These are phyloP conservation scores for Heteromormyrus szaboi DNA, from an alignment of 2,797 vertebrate species.

Conservation along the genomic window DNA sequence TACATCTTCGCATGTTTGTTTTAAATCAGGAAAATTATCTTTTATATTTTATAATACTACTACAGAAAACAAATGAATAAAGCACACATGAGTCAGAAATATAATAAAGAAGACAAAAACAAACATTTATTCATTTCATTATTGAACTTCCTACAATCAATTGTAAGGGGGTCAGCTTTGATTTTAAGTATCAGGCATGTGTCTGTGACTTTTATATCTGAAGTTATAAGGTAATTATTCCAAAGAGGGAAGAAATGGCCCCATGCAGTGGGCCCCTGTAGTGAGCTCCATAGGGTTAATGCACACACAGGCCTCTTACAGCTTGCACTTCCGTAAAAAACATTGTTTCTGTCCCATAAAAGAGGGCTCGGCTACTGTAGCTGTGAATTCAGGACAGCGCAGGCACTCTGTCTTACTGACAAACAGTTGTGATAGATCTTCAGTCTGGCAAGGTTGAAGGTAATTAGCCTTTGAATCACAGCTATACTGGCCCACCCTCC, in stretches of 20 bases:
- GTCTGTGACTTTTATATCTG: too few species aligned
- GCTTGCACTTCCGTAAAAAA: neutral
- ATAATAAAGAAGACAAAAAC: neutral
- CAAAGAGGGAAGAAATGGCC: too few species aligned
- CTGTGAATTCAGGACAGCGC: neutral
- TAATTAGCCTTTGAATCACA: slow-evolving; percentile 1
- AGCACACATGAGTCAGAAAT: neutral
- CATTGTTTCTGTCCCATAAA: neutral
- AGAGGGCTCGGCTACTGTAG: neutral
- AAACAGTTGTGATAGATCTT: neutral
- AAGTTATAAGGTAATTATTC: too few species aligned
- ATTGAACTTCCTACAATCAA: too few species aligned
- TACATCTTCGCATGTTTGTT: neutral
- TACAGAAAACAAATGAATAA: neutral
- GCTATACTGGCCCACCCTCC: neutral
- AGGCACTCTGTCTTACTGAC: neutral
- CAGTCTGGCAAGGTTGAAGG: neutral
- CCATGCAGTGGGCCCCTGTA: too few species aligned
- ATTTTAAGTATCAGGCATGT: too few species aligned
- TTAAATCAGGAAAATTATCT: neutral
- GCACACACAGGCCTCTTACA: neutral
- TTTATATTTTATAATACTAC: neutral
- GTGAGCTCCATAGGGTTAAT: too few species aligned
- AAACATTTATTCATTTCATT: neutral
- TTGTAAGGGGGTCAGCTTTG: too few species aligned